A percentile compares a stretch with the other conserved stretches of the same genome.
Evolutionary conservation across 2,888 invertebrate genomes (phyloP).

Genomic region (Latrodectus hesperus): DNA sequence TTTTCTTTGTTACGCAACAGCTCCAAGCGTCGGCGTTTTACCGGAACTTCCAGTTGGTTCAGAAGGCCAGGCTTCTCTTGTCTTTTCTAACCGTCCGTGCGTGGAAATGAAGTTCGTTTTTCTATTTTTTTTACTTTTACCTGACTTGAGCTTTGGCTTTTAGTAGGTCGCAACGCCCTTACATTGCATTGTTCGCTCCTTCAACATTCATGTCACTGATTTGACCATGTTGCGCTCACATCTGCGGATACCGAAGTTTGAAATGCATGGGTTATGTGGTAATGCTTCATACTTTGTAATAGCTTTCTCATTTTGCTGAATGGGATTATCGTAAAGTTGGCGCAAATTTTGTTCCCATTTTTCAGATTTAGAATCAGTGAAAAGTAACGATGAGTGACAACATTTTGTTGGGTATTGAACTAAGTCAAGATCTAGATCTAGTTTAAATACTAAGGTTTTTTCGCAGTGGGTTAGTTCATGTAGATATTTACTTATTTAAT

Average conservation of each 20-base stretch:
- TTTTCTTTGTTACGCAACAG: slow-evolving; percentile 37
- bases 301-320: no score
- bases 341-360: no score
- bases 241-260: not conserved
- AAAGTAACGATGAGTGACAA: no score
- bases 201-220: slow-evolving; percentile 21
- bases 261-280: not conserved
- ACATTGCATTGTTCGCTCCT: slow-evolving; percentile 29
- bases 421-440: no score
- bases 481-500: no score
- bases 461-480: no score
- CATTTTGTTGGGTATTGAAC: no score
- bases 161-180: slow-evolving; percentile 52
- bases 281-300: not conserved
- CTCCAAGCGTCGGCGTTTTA: slow-evolving; percentile 44
- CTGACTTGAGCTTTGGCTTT: slow-evolving; percentile 32
- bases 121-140: slow-evolving; percentile 16
- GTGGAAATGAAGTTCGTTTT: slow-evolving; percentile 43
- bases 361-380: no score
- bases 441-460: no score
- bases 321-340: no score
- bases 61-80: slow-evolving; percentile 17
- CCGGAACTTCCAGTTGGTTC: slow-evolving; percentile 37
- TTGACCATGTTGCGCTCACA: not conserved
- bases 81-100: slow-evolving; percentile 25